These are phyloP conservation scores for Corythaeola cristata DNA, from an alignment of 2,113 vertebrate species.

Conservation along the genomic window DNA sequence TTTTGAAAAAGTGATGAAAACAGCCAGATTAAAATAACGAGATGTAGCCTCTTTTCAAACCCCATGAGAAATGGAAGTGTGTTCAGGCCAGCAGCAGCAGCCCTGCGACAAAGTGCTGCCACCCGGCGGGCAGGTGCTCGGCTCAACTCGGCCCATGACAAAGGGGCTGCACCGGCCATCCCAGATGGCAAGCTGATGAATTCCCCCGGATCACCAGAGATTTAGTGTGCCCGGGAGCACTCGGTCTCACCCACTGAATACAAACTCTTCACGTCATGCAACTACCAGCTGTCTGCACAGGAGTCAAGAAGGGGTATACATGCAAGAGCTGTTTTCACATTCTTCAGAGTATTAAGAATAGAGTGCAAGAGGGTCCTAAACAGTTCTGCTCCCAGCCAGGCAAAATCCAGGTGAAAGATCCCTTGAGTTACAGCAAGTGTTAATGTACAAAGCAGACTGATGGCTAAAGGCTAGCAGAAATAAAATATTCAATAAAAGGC, in stretches of 20 bases:
- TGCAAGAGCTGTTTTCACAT: neutral
- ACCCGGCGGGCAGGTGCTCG: conserved; percentile 10
- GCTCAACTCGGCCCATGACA: rapidly evolving
- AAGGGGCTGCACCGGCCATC: neutral
- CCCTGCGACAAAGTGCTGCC: neutral
- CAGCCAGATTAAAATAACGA: neutral
- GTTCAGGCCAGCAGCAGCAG: neutral
- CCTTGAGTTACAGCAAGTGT: neutral
- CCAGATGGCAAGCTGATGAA: neutral
- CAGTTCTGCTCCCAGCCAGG: neutral
- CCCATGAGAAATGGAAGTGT: neutral
- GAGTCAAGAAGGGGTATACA: neutral
- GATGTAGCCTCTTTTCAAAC: neutral
- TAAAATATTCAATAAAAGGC: neutral
- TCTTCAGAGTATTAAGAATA: neutral
- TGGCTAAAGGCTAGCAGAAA: neutral
- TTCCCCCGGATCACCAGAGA: neutral
- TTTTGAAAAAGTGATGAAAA: neutral
- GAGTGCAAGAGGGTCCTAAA: rapidly evolving
- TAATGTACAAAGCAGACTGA: neutral
- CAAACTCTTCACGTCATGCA: neutral
- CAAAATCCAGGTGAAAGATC: neutral
- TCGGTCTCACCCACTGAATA: neutral
- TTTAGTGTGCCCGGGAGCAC: neutral
- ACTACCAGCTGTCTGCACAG: neutral